Evolutionary conservation across 35 echinoderm and acorn worm genomes (phyloP), one percentile per base, ranked within the genome.

Genomic region (Holothuria glaberrima): DNA sequence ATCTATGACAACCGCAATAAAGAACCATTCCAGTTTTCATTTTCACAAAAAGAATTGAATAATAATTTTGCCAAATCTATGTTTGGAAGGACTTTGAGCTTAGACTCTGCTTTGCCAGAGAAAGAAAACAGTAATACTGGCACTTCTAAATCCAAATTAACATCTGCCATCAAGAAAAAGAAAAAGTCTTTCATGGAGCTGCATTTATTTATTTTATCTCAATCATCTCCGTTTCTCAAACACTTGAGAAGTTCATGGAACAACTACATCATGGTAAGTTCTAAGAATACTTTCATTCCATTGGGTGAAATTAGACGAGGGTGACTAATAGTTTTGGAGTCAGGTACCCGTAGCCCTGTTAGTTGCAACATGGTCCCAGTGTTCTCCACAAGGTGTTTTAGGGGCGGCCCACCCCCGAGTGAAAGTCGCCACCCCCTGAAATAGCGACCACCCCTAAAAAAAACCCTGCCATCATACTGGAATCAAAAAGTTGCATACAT

Each of bases 221-320:
- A 81, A 28, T 90, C 88, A 36, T 99, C 96, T 71, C 93, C 97
- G n/a, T 89, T 99, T 64, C 68, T 99, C 21, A 99, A 95, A 93
- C 93, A 89, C 84, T 48, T 99, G 22, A 95, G 93, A 91, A 95
- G 97, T 58, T 88, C 97, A 24, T 98, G 97, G 97, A 99, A 93
- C 68, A 99, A 99, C 50, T 80, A 86, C 60, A 94, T 90, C 54
- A 94, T 99, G 56, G 97, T 99, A 87, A 95, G 97, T 99, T 32
- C 24, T 38, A 26, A 54, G 25, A 33, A 26, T 69, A 30, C 25
- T 5, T 46, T 4, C 10, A 4, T 46, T 46, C 10, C 44, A 46
- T 46, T 46, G 44, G 10, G 4, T 46, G 63, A 29, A 21, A 66
- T 66, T 22, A 66, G 63, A 16, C 63, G 9, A 7, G 7, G 21